Conservation (phyloP, 1,140 invertebrate genomes). For the Zophobas atratus region DNA sequence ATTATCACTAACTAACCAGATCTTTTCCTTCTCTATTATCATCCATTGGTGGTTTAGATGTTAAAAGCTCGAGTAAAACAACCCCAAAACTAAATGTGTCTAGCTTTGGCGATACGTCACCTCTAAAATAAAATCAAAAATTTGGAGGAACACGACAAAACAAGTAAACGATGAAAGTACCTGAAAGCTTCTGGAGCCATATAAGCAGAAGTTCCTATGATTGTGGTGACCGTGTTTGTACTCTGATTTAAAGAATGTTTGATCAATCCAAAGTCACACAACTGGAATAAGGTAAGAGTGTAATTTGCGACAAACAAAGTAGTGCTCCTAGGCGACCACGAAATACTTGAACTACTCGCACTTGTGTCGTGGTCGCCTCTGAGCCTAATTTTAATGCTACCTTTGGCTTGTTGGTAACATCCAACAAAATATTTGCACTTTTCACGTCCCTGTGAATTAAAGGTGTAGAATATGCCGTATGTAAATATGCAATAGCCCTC, state of each 20-base stretch:
- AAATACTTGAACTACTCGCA: no score
- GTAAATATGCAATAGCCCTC: conserved; percentile 76
- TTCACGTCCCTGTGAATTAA: conserved; percentile 85
- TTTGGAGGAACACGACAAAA: neutral
- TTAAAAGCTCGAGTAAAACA: conserved; percentile 80
- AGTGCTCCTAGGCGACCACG: no score
- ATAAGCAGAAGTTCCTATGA: conserved; percentile 81
- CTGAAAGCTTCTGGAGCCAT: conserved; percentile 81
- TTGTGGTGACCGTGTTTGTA: conserved; percentile 70
- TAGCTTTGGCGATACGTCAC: conserved; percentile 81
- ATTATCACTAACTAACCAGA: conserved; percentile 66
- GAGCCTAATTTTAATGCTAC: conserved; percentile 64
- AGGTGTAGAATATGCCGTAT: conserved; percentile 71
- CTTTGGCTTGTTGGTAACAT: conserved; percentile 76
- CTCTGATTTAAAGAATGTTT: conserved; percentile 71
- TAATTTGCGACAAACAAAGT: no score
- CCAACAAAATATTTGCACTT: conserved; percentile 82
- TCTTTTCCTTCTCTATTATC: conserved; percentile 70
- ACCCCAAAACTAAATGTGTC: conserved; percentile 87
- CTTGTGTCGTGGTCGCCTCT: no score
- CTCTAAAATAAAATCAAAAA: conserved; percentile 66
- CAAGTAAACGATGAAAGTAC: conserved; percentile 19
- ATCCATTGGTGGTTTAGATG: conserved; percentile 76
- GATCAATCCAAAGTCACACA: conserved; percentile 83
- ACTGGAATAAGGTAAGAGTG: conserved; percentile 66